These are phyloP conservation scores for Chelonoidis abingdonii DNA, from an alignment of 2,113 vertebrate genomes.

Conservation along the genomic window DNA sequence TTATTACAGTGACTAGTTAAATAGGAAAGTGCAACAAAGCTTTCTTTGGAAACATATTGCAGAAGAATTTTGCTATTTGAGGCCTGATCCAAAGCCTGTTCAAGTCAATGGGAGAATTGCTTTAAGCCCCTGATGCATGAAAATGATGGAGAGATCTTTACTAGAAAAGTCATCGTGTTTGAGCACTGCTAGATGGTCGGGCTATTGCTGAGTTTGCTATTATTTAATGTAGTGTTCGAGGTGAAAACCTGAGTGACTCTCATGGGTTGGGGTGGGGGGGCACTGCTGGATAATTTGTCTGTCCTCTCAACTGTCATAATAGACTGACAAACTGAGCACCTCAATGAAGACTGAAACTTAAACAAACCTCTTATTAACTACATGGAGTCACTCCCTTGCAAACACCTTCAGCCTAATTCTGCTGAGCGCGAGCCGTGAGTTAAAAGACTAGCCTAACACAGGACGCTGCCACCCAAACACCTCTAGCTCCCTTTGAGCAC, in stretches of 20 bases:
- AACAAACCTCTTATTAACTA: not conserved
- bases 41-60: conserved; percentile 21
- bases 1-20: conserved; percentile 1
- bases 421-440: not conserved
- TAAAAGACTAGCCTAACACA: not conserved
- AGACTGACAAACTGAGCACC: not conserved
- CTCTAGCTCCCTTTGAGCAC: not conserved
- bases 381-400: accelerated
- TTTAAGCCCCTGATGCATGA: conserved; percentile 37
- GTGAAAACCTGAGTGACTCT: not conserved
- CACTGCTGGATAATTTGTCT: conserved; percentile 5
- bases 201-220: not conserved
- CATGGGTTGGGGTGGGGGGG: not conserved
- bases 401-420: not conserved
- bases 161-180: not conserved
- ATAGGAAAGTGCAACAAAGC: conserved; percentile 24
- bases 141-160: not conserved
- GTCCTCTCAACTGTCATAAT: not conserved
- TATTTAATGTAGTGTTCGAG: not conserved
- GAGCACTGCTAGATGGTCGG: not conserved
- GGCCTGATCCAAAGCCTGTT: not conserved
- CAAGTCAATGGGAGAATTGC: not conserved
- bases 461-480: not conserved
- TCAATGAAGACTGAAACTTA: not conserved
- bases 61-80: conserved; percentile 28